Evolutionary conservation across 37 sponge, comb jelly and placozoan species (phyloP).

Genomic region (Bolinopsis microptera): DNA sequence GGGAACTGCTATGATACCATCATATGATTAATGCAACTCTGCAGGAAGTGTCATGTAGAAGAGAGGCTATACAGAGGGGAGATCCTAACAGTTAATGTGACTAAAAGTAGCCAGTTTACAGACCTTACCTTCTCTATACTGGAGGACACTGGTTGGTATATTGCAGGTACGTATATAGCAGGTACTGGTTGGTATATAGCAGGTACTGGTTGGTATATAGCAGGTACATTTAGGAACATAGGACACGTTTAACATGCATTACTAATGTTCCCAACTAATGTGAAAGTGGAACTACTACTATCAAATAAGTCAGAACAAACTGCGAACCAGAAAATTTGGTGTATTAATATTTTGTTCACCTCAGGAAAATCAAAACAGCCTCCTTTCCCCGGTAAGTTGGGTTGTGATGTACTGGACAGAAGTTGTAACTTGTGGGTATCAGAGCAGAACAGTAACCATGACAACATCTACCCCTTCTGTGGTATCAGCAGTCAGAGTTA

Average conservation of each 20-base stretch:
- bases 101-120: background rate
- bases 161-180: conserved; percentile 27
- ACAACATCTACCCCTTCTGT: conserved; percentile 49
- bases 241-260: too few species aligned
- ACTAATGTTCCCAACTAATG: too few species aligned
- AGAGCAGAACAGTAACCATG: background rate
- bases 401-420: conserved; percentile 36
- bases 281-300: too few species aligned
- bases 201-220: too few species aligned
- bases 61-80: conserved; percentile 38
- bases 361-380: background rate
- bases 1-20: too few species aligned
- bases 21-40: too few species aligned
- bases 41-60: background rate
- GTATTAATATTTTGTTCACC: too few species aligned
- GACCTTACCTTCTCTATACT: background rate
- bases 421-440: conserved; percentile 51
- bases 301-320: too few species aligned
- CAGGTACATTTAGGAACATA: too few species aligned
- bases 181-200: too few species aligned
- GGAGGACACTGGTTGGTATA: conserved; percentile 63
- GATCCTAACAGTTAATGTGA: conserved; percentile 10
- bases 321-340: too few species aligned
- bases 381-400: background rate
- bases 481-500: background rate